Evolutionary conservation across 1,140 invertebrate genomes (phyloP).

Genomic region (Zelostemma sp.): DNA sequence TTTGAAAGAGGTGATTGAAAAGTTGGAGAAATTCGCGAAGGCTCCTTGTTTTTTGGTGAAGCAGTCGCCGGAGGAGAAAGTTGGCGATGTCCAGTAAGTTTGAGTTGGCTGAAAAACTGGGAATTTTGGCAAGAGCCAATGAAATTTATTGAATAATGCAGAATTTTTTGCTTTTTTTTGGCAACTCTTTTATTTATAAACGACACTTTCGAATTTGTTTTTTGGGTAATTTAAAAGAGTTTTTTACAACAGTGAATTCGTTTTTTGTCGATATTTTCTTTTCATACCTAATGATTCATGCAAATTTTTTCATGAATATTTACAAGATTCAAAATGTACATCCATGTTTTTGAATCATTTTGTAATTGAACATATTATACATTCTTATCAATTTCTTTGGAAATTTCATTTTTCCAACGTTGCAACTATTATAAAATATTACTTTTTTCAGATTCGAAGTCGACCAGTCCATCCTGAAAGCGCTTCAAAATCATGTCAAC

Average conservation of each 20-base stretch:
- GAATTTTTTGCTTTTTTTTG: too few relatives aligned
- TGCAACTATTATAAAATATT: not conserved
- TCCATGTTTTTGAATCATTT: conserved; percentile 4
- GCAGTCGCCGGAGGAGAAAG: not conserved
- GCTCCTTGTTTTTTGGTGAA: conserved; percentile 63
- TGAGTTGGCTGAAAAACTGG: too few relatives aligned
- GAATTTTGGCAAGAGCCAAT: too few relatives aligned
- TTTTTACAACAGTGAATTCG: too few relatives aligned
- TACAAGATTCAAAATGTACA: too few relatives aligned
- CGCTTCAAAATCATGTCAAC: conserved; percentile 47
- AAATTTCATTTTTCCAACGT: not conserved
- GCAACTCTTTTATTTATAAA: too few relatives aligned
- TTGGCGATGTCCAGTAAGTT: conserved; percentile 35
- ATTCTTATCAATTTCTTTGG: too few relatives aligned
- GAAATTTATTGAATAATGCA: too few relatives aligned
- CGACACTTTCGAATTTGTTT: not conserved
- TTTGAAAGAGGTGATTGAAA: conserved; percentile 54
- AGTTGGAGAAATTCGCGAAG: conserved; percentile 57
- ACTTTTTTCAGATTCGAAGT: conserved; percentile 47
- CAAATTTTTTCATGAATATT: too few relatives aligned
- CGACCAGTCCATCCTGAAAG: conserved; percentile 39
- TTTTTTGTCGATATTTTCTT: too few relatives aligned
- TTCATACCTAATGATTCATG: too few relatives aligned
- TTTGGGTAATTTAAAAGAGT: too few relatives aligned
- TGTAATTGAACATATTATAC: not conserved